These are phyloP conservation scores for Phlogophora meticulosa DNA, from an alignment of 2,888 invertebrate species.

Conservation along the genomic window DNA sequence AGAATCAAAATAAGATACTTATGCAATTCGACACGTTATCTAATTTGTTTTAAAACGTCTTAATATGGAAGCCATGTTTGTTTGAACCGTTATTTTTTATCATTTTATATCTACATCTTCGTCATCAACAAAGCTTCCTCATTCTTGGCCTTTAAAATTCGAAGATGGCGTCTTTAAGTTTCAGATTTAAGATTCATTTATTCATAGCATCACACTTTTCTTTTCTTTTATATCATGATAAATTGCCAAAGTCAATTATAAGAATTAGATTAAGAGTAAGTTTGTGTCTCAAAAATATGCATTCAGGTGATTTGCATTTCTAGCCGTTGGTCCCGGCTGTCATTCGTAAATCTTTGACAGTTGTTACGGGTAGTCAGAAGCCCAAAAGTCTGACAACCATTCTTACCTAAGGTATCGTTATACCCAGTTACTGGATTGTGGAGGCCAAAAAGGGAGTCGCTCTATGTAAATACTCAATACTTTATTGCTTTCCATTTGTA, in stretches of 20 bases:
- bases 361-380: too few species aligned
- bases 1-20: slow-evolving; percentile 2
- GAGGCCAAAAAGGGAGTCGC: too few species aligned
- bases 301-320: too few species aligned
- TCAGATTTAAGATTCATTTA: slow-evolving; percentile 9
- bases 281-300: too few species aligned
- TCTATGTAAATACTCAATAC: too few species aligned
- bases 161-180: neutral
- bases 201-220: neutral
- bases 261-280: too few species aligned
- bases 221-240: neutral
- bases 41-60: slow-evolving; percentile 5
- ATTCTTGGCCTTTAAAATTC: neutral
- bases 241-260: neutral
- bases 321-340: neutral
- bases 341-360: too few species aligned
- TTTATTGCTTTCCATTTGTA: too few species aligned
- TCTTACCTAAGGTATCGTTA: too few species aligned
- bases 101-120: neutral
- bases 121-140: slow-evolving; percentile 21
- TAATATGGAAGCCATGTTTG: slow-evolving; percentile 23
- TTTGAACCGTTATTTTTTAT: slow-evolving; percentile 6
- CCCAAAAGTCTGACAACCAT: too few species aligned
- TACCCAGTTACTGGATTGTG: too few species aligned
- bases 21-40: slow-evolving; percentile 13